A percentile compares a stretch with the other conserved stretches of the same genome.
Conservation (phyloP, 1,140 invertebrate genomes). For the Drosophila novamexicana region DNA sequence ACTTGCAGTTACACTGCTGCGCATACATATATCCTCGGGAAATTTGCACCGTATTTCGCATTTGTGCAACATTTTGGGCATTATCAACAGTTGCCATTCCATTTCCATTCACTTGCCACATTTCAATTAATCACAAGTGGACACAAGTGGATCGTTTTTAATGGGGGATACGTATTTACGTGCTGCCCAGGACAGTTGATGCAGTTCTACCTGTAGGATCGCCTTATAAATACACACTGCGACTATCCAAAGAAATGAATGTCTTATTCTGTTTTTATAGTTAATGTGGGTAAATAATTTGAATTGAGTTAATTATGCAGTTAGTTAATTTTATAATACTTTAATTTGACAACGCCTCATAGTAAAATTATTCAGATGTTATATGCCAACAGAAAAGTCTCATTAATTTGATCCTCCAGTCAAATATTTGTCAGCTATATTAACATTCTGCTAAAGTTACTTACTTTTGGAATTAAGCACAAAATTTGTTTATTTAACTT, state of each 20-base stretch:
- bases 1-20: constrained; percentile 57
- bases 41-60: constrained; percentile 40
- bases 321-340: neutral
- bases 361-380: no score
- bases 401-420: no score
- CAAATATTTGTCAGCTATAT: no score
- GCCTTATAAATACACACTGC: no score
- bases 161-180: neutral
- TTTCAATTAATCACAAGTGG: constrained; percentile 73
- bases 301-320: neutral
- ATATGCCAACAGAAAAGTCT: no score
- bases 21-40: constrained; percentile 46
- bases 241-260: neutral
- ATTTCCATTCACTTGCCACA: constrained; percentile 58
- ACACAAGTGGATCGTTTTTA: constrained; percentile 55
- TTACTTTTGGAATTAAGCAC: no score
- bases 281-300: neutral
- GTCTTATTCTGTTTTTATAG: neutral
- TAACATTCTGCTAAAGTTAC: no score
- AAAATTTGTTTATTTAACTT: no score
- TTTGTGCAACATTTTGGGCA: constrained; percentile 28
- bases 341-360: neutral
- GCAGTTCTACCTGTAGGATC: neutral
- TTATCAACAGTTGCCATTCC: constrained; percentile 51
- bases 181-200: neutral